Conservation (phyloP, 2,113 vertebrate species). For the Gorsachius goisagi region DNA sequence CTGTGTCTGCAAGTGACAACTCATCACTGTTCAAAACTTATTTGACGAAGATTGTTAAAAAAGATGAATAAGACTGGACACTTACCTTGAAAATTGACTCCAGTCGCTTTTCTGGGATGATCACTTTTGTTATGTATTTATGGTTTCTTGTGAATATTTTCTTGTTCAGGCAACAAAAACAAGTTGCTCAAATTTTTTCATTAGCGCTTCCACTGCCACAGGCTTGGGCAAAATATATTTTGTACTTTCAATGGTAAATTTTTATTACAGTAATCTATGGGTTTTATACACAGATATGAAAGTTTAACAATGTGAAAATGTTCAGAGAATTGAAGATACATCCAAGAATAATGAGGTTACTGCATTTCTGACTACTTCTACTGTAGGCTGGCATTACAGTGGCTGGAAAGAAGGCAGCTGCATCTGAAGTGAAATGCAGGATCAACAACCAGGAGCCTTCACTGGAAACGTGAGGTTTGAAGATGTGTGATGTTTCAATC, state of each 20-base stretch:
- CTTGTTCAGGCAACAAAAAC: background rate
- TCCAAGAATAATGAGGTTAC: background rate
- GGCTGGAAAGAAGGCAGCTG: background rate
- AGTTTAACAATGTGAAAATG: background rate
- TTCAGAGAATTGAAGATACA: background rate
- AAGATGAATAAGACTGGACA: background rate
- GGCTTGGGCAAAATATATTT: background rate
- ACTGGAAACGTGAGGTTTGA: background rate
- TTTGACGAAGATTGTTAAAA: background rate
- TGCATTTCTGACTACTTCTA: background rate
- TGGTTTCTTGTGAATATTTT: background rate
- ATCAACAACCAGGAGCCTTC: background rate
- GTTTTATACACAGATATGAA: background rate
- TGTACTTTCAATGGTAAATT: background rate
- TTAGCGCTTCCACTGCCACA: background rate
- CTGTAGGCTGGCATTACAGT: background rate
- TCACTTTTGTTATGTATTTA: background rate
- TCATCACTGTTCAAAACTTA: background rate
- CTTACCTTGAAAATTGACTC: background rate
- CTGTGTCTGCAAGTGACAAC: background rate
- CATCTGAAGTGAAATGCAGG: background rate
- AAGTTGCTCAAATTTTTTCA: background rate
- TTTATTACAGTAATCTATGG: background rate
- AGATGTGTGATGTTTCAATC: background rate
- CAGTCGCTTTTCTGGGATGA: background rate